Percentiles rank a stretch among this genome's conserved stretches.
Conservation (phyloP, 2,888 invertebrate species). For the Scaptomyza caliginosa region DNA sequence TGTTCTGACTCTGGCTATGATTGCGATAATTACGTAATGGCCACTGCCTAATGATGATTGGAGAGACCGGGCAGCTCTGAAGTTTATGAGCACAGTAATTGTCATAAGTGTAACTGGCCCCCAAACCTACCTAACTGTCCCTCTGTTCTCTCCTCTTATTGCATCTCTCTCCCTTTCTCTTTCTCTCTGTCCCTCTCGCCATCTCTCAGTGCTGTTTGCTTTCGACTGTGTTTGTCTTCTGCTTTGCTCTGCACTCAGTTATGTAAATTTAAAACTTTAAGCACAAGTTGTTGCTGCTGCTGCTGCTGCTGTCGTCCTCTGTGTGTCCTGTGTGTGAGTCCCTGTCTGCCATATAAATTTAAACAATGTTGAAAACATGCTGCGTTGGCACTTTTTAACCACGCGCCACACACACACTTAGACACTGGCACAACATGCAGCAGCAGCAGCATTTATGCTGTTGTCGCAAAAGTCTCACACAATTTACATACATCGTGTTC, state of each 20-base stretch:
- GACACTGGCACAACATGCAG: conserved; percentile 14
- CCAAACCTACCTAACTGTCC: conserved; percentile 7
- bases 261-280: conserved; percentile 75
- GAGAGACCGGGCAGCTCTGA: conserved; percentile 26
- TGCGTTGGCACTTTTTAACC: conserved; percentile 78
- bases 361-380: conserved; percentile 79
- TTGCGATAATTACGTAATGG: conserved; percentile 79
- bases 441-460: conserved; percentile 67
- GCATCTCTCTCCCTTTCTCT: background rate
- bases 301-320: conserved; percentile 10
- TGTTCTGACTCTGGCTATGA: conserved; percentile 48
- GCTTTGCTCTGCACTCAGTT: conserved; percentile 50
- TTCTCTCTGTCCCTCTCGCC: background rate
- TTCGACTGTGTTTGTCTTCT: conserved; percentile 9
- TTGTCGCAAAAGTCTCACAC: conserved; percentile 67
- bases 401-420: conserved; percentile 57
- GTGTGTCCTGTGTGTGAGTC: conserved; percentile 14
- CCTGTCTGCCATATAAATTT: conserved; percentile 69
- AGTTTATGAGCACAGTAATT: conserved; percentile 72
- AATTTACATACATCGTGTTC: conserved; percentile 65
- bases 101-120: conserved; percentile 57
- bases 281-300: conserved; percentile 62
- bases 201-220: conserved; percentile 3
- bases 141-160: background rate
- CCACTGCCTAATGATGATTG: conserved; percentile 74